Percentiles rank a stretch among this genome's conserved stretches.
Evolutionary conservation across 2,888 invertebrate species (phyloP).

Genomic region (Euphydryas editha): DNA sequence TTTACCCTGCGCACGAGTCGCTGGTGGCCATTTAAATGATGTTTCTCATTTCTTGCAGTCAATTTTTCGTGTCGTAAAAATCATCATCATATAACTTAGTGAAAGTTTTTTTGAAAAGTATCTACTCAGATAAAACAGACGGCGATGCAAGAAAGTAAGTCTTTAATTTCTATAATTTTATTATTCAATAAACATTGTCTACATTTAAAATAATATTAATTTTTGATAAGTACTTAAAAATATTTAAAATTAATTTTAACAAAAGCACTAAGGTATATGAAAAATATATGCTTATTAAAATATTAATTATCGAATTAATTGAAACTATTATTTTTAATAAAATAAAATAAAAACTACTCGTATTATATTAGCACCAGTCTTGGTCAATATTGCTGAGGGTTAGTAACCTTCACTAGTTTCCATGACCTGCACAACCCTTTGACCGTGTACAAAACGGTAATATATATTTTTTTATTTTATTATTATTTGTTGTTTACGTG

Average conservation of each 20-base stretch:
- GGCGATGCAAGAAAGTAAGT: conserved; percentile 35
- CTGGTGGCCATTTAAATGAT: conserved; percentile 25
- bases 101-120: background rate
- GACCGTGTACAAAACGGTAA: background rate
- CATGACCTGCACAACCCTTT: conserved; percentile 1
- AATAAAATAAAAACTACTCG: too few relatives aligned
- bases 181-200: background rate
- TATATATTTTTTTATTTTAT: too few relatives aligned
- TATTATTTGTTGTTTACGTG: too few relatives aligned
- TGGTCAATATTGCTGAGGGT: background rate
- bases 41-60: conserved; percentile 29
- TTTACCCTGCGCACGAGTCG: conserved; percentile 44
- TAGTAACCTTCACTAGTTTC: background rate
- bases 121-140: conserved; percentile 6
- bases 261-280: too few relatives aligned
- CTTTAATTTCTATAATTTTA: background rate
- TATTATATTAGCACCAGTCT: background rate
- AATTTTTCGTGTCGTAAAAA: conserved; percentile 15
- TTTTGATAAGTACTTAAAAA: too few relatives aligned
- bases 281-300: too few relatives aligned
- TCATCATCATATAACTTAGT: conserved; percentile 14
- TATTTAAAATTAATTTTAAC: too few relatives aligned
- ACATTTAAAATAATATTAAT: too few relatives aligned
- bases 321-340: too few relatives aligned
- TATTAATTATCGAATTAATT: too few relatives aligned